Evolutionary conservation across 2,888 invertebrate species (phyloP).

Genomic region (Acanthopleura granulata): DNA sequence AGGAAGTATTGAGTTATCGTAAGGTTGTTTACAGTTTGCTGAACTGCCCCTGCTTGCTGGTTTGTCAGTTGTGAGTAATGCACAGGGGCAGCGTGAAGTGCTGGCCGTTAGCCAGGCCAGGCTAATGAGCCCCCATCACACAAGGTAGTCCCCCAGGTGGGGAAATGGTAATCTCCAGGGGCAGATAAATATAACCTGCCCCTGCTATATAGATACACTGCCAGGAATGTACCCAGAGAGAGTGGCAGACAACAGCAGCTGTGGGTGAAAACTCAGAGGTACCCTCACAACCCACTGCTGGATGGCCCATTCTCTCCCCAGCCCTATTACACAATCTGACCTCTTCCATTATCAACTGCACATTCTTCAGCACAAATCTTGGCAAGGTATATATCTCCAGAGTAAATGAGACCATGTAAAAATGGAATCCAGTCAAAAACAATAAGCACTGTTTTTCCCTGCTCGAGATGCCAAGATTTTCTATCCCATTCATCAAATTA

Average conservation of each 20-base stretch:
- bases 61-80: background rate
- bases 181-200: conserved; percentile 1
- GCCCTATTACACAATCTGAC: too few relatives aligned
- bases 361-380: too few relatives aligned
- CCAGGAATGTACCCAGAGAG: background rate
- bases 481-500: too few relatives aligned
- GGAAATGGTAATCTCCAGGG: background rate
- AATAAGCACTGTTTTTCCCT: too few relatives aligned
- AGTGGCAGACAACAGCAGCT: background rate
- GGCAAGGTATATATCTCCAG: too few relatives aligned
- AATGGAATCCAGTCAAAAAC: too few relatives aligned
- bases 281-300: background rate
- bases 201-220: background rate
- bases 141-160: background rate
- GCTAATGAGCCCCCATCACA: conserved; percentile 12
- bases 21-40: too few relatives aligned
- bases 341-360: too few relatives aligned
- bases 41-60: background rate
- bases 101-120: background rate
- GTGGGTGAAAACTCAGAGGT: background rate
- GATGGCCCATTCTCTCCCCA: too few relatives aligned
- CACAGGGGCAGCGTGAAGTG: background rate
- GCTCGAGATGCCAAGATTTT: too few relatives aligned
- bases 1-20: too few relatives aligned
- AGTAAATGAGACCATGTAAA: too few relatives aligned